Conservation (phyloP, 2,888 invertebrate genomes). For the Stegophylla sp. region DNA sequence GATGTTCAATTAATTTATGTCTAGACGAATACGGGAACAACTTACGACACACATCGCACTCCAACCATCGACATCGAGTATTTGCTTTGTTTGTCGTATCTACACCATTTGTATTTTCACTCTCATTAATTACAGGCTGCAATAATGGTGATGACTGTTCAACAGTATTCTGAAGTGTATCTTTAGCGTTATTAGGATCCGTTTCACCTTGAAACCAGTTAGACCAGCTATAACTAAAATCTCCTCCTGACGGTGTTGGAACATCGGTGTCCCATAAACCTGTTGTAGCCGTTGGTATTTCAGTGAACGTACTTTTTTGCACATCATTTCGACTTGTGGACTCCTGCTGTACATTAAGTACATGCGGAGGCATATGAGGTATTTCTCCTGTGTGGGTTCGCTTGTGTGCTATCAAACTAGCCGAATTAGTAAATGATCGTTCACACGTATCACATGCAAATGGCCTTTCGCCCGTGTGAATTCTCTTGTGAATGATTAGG, state of each 20-base stretch:
- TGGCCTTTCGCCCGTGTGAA: constrained; percentile 67
- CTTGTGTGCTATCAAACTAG: constrained; percentile 65
- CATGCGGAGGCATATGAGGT: constrained; percentile 28
- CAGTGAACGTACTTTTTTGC: constrained; percentile 2
- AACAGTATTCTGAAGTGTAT: neutral
- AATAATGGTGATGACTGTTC: neutral
- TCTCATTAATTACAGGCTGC: neutral
- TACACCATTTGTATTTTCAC: neutral
- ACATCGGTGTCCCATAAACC: constrained; percentile 24
- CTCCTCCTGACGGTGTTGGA: constrained; percentile 4
- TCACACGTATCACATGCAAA: constrained; percentile 66
- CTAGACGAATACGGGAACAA: constrained; percentile 35
- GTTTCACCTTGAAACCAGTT: constrained; percentile 43
- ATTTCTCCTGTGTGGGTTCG: constrained; percentile 56
- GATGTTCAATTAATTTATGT: constrained; percentile 42
- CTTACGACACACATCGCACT: constrained; percentile 44
- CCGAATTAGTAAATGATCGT: constrained; percentile 66
- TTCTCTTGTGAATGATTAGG: constrained; percentile 67
- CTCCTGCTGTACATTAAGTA: neutral
- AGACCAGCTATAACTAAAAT: constrained; percentile 42
- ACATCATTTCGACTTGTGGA: neutral
- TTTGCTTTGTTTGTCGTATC: neutral
- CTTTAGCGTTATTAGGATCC: constrained; percentile 15
- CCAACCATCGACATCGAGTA: constrained; percentile 28
- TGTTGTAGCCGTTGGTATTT: constrained; percentile 13